Evolutionary conservation across 2,797 vertebrate species (phyloP).

Genomic region (Discoglossus pictus): DNA sequence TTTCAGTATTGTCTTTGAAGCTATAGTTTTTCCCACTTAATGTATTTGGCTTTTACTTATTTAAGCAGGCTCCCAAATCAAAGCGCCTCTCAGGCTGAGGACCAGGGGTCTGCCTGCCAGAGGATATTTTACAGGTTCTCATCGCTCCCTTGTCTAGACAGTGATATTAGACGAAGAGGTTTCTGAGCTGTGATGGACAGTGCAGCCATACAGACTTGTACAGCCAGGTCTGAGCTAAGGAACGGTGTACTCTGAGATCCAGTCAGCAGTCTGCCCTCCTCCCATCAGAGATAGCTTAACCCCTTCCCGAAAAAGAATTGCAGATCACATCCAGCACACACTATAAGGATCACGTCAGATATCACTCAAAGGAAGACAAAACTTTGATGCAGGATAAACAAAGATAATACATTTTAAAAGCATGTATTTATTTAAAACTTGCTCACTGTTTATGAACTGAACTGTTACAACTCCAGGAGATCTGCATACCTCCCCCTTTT

Average conservation of each 20-base stretch:
- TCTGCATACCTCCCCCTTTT: too few relatives aligned
- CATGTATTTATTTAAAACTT: too few relatives aligned
- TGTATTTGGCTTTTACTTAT: constrained; percentile 39
- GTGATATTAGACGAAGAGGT: constrained; percentile 28
- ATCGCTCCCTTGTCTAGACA: constrained; percentile 34
- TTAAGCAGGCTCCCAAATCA: constrained; percentile 23
- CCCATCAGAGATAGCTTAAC: constrained; percentile 1
- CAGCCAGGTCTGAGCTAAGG: constrained; percentile 11
- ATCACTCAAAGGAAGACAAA: too few relatives aligned
- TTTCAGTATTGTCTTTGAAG: background rate
- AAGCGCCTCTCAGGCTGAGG: constrained; percentile 30
- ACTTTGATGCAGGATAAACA: too few relatives aligned
- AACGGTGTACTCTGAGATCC: background rate
- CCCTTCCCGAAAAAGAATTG: background rate
- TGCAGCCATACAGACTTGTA: background rate
- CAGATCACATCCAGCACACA: too few relatives aligned
- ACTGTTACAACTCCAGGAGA: too few relatives aligned
- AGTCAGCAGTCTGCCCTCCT: background rate
- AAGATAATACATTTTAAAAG: too few relatives aligned
- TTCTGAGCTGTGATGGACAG: constrained; percentile 28
- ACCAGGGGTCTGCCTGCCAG: constrained; percentile 17
- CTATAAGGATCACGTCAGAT: too few relatives aligned
- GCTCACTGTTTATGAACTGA: too few relatives aligned
- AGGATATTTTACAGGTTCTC: constrained; percentile 27
- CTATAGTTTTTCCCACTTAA: constrained; percentile 17